Percentiles rank a stretch among this genome's conserved stretches.
These are phyloP conservation scores for Luperina testacea DNA, from an alignment of 2,888 invertebrate species.

Conservation along the genomic window DNA sequence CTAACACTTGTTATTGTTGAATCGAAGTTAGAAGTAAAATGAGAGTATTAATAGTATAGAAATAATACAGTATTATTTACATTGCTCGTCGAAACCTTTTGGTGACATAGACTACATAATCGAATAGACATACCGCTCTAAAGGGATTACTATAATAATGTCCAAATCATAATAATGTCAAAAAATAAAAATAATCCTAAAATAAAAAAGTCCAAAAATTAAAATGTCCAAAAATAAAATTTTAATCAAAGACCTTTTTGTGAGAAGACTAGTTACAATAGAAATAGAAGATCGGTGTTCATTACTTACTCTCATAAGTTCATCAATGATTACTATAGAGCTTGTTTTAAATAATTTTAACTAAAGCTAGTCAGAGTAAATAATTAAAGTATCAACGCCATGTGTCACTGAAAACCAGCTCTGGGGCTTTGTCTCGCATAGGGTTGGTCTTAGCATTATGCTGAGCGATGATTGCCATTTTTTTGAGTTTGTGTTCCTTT, in stretches of 20 bases:
- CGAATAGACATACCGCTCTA: constrained; percentile 15
- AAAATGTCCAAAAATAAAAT: too few relatives aligned
- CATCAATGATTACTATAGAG: neutral
- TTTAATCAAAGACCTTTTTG: neutral
- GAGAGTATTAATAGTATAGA: constrained; percentile 9
- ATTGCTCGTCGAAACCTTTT: neutral
- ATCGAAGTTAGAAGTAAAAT: constrained; percentile 14
- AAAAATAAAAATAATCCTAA: too few relatives aligned
- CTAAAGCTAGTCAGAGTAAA: neutral
- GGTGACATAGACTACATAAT: constrained; percentile 24
- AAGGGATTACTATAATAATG: too few relatives aligned
- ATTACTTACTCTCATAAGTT: neutral
- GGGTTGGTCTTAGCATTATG: too few relatives aligned
- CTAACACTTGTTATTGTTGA: constrained; percentile 12
- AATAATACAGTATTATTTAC: neutral
- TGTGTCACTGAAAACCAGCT: too few relatives aligned
- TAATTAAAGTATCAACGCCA: neutral
- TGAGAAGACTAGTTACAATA: neutral
- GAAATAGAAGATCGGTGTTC: neutral
- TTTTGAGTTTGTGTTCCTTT: too few relatives aligned
- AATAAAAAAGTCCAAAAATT: too few relatives aligned
- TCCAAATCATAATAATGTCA: too few relatives aligned
- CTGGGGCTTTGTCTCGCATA: too few relatives aligned
- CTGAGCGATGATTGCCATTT: too few relatives aligned
- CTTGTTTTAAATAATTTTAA: neutral